Evolutionary conservation across 2,113 vertebrate species (phyloP).

Genomic region (Corvus moneduloides): DNA sequence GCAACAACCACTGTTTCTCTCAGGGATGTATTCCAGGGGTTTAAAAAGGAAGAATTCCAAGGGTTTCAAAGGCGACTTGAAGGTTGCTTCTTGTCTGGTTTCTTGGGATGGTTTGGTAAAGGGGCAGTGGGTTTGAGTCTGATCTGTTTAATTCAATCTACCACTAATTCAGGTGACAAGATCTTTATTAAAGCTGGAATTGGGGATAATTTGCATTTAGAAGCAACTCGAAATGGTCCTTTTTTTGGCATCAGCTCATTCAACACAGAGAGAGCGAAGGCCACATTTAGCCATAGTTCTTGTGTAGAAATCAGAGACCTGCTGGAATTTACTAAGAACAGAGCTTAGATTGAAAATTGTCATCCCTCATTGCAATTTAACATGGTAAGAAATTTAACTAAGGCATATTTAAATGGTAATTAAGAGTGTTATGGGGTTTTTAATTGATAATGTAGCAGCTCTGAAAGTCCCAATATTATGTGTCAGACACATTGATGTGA

Average conservation of each 20-base stretch:
- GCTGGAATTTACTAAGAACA: background rate
- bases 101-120: background rate
- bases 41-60: background rate
- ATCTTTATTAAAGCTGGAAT: background rate
- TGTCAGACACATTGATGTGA: background rate
- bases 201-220: background rate
- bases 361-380: background rate
- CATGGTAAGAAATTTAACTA: background rate
- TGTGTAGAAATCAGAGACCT: background rate
- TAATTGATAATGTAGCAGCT: background rate
- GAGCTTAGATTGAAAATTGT: background rate
- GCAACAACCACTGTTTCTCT: background rate
- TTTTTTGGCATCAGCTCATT: background rate
- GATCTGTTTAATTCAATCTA: background rate
- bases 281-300: background rate
- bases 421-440: background rate
- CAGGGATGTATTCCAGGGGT: accelerated
- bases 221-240: background rate
- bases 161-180: background rate
- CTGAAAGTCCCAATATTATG: background rate
- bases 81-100: background rate
- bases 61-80: background rate
- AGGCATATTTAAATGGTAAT: background rate
- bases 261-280: background rate
- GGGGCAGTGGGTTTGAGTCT: background rate